phyloP scores from a whole-genome alignment of 1,140 invertebrate species.

The Drosophila grimshawi region DNA sequence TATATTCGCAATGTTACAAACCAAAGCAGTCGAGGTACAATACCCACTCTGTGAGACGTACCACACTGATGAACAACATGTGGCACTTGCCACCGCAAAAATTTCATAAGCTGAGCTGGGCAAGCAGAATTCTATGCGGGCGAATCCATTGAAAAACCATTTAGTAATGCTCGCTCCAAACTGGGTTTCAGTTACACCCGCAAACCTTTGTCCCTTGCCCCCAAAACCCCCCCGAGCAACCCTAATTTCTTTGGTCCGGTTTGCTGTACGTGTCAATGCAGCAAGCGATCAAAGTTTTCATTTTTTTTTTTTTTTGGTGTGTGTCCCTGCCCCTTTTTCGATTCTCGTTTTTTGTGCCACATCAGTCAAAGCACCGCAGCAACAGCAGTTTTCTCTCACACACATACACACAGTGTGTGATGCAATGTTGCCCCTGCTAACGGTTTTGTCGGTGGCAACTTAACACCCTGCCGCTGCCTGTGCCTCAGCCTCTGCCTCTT shows the following conservation, averaged over 20 bases:
- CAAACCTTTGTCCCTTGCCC: background rate
- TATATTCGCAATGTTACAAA: background rate
- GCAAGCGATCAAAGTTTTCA: slow-evolving; percentile 30
- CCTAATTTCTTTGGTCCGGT: slow-evolving; percentile 15
- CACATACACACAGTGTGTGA: slow-evolving; percentile 8
- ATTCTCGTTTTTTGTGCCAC: slow-evolving; percentile 60
- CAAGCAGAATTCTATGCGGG: slow-evolving; percentile 42
- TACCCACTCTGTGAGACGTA: background rate
- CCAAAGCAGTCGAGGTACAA: no score
- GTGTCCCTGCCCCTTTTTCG: slow-evolving; percentile 31
- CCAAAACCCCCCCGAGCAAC: no score
- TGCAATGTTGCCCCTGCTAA: slow-evolving; percentile 37
- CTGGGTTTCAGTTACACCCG: slow-evolving; percentile 22
- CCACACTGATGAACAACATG: slow-evolving; percentile 4
- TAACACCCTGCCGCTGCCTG: slow-evolving; percentile 36
- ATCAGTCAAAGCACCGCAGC: slow-evolving; percentile 76
- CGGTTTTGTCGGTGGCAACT: slow-evolving; percentile 29
- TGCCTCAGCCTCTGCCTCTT: background rate
- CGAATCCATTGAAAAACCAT: slow-evolving; percentile 73
- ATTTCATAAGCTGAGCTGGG: slow-evolving; percentile 69
- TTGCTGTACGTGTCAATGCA: slow-evolving; percentile 69
- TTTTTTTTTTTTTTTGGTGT: slow-evolving; percentile 51
- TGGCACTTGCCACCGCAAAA: slow-evolving; percentile 48
- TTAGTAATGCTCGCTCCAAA: slow-evolving; percentile 60
- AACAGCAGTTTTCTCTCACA: slow-evolving; percentile 49